Conservation (phyloP, 23 tunicate species). For the Styela clava region DNA sequence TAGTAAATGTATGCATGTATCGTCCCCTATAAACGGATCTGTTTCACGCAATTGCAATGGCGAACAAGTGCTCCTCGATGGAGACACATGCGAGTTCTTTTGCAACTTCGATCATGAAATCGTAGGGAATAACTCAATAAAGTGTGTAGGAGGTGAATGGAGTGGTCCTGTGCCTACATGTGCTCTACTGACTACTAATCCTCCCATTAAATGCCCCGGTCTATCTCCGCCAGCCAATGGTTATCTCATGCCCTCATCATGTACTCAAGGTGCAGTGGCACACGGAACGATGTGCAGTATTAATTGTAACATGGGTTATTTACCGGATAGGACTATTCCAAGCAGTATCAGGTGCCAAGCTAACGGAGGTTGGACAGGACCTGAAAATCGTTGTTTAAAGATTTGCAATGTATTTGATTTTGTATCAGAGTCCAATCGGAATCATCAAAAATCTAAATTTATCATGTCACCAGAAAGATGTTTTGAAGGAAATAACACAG, state of each 20-base stretch:
- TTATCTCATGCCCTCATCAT: slow-evolving; percentile 11
- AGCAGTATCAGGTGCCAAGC: slow-evolving; percentile 14
- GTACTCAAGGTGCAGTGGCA: background rate
- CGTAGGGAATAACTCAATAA: background rate
- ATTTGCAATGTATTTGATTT: background rate
- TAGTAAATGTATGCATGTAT: background rate
- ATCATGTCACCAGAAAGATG: slow-evolving; percentile 27
- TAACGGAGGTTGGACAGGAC: slow-evolving; percentile 21
- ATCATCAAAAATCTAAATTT: background rate
- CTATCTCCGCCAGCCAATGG: slow-evolving; percentile 16
- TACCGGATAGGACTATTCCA: background rate
- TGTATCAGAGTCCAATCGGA: background rate
- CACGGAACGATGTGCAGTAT: slow-evolving; percentile 6
- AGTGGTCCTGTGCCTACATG: slow-evolving; percentile 24
- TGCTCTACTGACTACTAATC: background rate
- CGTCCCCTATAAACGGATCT: background rate
- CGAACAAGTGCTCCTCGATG: background rate
- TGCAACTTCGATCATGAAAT: slow-evolving; percentile 27
- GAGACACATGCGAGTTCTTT: slow-evolving; percentile 25
- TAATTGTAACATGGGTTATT: slow-evolving; percentile 12
- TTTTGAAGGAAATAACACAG: slow-evolving; percentile 10
- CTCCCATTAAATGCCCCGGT: background rate
- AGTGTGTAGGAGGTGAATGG: slow-evolving; percentile 31
- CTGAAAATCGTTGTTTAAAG: background rate
- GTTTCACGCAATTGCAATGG: background rate